A percentile compares a stretch with the other conserved stretches of the same genome.
These are phyloP conservation scores for Ommatoiulus sabulosus DNA, from an alignment of 2,888 invertebrate species.

Conservation along the genomic window DNA sequence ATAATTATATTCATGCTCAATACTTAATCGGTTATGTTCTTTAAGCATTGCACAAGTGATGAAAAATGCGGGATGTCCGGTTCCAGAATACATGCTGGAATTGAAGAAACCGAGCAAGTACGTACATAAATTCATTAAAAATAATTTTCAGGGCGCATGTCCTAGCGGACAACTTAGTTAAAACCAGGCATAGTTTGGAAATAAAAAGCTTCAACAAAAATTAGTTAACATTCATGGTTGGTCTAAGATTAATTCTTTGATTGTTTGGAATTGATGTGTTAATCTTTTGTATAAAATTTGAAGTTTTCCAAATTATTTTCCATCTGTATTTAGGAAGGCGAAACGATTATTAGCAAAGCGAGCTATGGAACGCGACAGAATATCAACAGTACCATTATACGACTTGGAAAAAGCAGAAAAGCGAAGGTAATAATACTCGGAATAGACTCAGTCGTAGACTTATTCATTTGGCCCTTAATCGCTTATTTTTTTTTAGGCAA, in stretches of 20 bases:
- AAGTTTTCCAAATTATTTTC: neutral
- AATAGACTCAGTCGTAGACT: neutral
- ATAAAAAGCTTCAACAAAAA: no score
- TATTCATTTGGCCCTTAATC: neutral
- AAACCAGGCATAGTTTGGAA: no score
- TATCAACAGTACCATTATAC: constrained; percentile 73
- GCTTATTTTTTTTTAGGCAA: neutral
- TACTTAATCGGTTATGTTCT: constrained; percentile 35
- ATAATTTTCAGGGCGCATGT: neutral
- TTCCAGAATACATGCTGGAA: constrained; percentile 88
- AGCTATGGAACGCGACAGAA: constrained; percentile 76
- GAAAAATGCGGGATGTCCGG: constrained; percentile 89
- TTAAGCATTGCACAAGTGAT: constrained; percentile 89
- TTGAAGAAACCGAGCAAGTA: constrained; percentile 56
- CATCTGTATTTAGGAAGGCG: constrained; percentile 70
- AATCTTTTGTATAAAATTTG: no score
- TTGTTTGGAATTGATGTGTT: no score
- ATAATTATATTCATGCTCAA: neutral
- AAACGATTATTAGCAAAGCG: constrained; percentile 72
- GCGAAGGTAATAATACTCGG: neutral
- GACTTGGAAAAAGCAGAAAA: constrained; percentile 64
- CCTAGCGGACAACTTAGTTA: no score
- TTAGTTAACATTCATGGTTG: neutral
- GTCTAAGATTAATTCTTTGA: no score
- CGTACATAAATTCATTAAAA: neutral